A percentile compares a stretch with the other conserved stretches of the same genome.
These are phyloP conservation scores for Chloroclysta siterata DNA, from an alignment of 2,888 invertebrate genomes.

Conservation along the genomic window DNA sequence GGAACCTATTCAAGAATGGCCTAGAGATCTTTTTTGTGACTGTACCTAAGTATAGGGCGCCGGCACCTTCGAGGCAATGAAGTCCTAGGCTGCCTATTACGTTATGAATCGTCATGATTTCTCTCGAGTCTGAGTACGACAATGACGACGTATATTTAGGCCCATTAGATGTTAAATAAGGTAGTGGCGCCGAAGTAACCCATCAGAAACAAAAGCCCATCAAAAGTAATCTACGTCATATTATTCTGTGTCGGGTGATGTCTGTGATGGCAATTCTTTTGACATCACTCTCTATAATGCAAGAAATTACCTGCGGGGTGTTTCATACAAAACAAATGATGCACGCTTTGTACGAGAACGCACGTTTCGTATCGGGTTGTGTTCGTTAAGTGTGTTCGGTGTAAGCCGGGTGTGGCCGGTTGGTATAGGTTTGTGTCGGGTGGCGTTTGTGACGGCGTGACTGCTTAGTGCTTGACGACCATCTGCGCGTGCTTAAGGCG, in stretches of 20 bases:
- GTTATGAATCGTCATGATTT: too few species aligned
- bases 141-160: neutral
- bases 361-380: neutral
- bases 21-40: neutral
- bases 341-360: slow-evolving; percentile 2
- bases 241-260: slow-evolving; percentile 11
- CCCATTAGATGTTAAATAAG: neutral
- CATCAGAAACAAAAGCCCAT: too few species aligned
- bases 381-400: too few species aligned
- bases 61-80: neutral
- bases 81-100: too few species aligned
- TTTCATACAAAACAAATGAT: slow-evolving; percentile 1
- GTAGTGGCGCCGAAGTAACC: slow-evolving; percentile 5
- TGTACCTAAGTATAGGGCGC: slow-evolving; percentile 2
- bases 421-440: slow-evolving; percentile 27
- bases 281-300: neutral
- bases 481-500: slow-evolving; percentile 89
- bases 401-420: too few species aligned
- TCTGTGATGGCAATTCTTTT: slow-evolving; percentile 16
- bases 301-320: slow-evolving; percentile 10
- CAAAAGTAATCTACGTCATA: slow-evolving; percentile 2
- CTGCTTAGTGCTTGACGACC: slow-evolving; percentile 73
- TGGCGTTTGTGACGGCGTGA: slow-evolving; percentile 23
- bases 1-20: neutral
- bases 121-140: too few species aligned